Evolutionary conservation across 1,140 invertebrate genomes (phyloP).

Genomic region (Ostrea denselamellosa): DNA sequence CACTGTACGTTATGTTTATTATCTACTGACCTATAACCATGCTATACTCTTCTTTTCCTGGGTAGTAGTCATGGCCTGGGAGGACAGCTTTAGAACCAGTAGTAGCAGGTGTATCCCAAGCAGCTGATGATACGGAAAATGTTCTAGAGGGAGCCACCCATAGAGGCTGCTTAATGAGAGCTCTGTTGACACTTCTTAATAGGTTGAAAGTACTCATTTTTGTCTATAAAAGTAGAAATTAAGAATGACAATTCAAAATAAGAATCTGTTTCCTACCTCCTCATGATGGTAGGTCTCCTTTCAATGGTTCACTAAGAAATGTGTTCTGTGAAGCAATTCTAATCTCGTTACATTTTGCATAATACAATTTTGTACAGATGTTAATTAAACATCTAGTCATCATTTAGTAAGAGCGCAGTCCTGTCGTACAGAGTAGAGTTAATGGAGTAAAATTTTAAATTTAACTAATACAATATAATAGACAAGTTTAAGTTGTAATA

Average conservation of each 20-base stretch:
- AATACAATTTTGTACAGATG: too few relatives aligned
- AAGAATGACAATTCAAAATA: not conserved
- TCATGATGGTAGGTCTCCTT: not conserved
- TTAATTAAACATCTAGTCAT: too few relatives aligned
- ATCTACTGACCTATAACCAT: not conserved
- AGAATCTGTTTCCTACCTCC: not conserved
- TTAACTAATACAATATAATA: too few relatives aligned
- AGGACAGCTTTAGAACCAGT: constrained; percentile 29
- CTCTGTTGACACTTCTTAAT: not conserved
- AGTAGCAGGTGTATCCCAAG: not conserved
- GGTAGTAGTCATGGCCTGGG: constrained; percentile 27
- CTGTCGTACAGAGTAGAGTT: too few relatives aligned
- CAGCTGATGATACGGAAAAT: not conserved
- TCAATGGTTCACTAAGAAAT: too few relatives aligned
- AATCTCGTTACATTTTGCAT: too few relatives aligned
- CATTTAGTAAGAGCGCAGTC: too few relatives aligned
- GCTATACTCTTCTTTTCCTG: constrained; percentile 25
- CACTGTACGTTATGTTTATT: too few relatives aligned
- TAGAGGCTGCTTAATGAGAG: not conserved
- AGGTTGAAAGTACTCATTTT: not conserved
- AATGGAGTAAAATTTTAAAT: too few relatives aligned
- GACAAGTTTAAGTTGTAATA: too few relatives aligned
- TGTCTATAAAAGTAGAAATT: not conserved
- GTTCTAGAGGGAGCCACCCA: constrained; percentile 19
- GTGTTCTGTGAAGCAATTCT: too few relatives aligned